Evolutionary conservation across 1,140 invertebrate species (phyloP).

Genomic region (Drosophila asahinai): DNA sequence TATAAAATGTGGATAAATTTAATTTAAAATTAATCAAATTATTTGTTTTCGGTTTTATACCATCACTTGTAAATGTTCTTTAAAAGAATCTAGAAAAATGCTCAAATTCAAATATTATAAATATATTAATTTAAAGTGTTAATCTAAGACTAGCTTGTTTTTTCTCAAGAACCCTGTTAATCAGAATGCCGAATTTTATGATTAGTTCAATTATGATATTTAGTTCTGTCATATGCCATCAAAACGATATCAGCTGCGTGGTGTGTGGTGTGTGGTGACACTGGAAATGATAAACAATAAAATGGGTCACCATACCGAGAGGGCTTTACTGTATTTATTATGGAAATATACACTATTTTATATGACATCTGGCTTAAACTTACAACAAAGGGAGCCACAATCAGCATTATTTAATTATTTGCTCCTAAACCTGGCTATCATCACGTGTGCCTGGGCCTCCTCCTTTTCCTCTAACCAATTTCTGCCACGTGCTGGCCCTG

Average conservation of each 20-base stretch:
- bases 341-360: no score
- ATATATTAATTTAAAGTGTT: no score
- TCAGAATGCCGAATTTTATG: not conserved
- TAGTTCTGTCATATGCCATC: slow-evolving; percentile 9
- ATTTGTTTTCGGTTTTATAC: no score
- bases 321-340: not conserved
- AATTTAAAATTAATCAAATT: no score
- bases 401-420: not conserved
- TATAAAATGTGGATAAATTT: no score
- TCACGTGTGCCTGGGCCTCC: slow-evolving; percentile 14
- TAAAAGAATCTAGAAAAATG: no score
- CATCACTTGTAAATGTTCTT: no score
- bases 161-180: not conserved
- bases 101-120: not conserved
- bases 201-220: slow-evolving; percentile 9
- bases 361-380: not conserved
- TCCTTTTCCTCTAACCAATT: slow-evolving; percentile 9
- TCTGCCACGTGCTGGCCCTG: slow-evolving; percentile 25
- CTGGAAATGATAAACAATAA: slow-evolving; percentile 6
- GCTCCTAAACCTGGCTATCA: not conserved
- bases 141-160: not conserved
- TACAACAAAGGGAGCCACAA: not conserved
- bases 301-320: slow-evolving; percentile 6
- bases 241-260: slow-evolving; percentile 10
- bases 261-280: not conserved